Conservation (phyloP, 2,113 vertebrate genomes). For the Carassius carassius region DNA sequence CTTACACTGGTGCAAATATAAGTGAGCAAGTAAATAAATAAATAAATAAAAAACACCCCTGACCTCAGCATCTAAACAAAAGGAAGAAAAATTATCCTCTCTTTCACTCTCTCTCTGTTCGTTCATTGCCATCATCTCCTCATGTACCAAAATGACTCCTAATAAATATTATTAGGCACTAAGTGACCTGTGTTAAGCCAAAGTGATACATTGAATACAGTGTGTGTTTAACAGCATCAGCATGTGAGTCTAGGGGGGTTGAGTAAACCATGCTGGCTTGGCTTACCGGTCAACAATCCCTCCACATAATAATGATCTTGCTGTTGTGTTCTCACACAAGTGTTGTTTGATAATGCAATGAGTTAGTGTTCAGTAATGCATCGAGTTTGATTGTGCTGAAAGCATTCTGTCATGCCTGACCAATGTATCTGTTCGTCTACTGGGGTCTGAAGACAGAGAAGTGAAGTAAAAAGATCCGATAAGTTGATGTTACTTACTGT, state of each 20-base stretch:
- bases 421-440: too few species aligned
- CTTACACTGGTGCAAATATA: neutral
- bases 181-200: neutral
- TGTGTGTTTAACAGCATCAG: neutral
- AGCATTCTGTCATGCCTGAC: too few species aligned
- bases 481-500: too few species aligned
- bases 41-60: neutral
- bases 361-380: too few species aligned
- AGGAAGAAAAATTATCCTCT: neutral
- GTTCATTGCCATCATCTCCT: neutral
- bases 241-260: neutral
- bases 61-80: neutral
- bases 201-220: slow-evolving; percentile 6
- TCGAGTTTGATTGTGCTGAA: too few species aligned
- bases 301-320: neutral
- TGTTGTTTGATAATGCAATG: too few species aligned
- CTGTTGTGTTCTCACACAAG: too few species aligned
- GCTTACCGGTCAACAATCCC: neutral
- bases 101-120: neutral
- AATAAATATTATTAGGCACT: slow-evolving; percentile 25
- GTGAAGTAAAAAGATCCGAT: too few species aligned
- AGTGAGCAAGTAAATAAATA: neutral
- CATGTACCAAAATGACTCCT: slow-evolving; percentile 2
- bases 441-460: too few species aligned
- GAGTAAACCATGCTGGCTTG: neutral